Percentiles rank a stretch among this genome's conserved stretches.
phyloP scores from a whole-genome alignment of 2,888 invertebrate genomes.

The Euphydryas editha region DNA sequence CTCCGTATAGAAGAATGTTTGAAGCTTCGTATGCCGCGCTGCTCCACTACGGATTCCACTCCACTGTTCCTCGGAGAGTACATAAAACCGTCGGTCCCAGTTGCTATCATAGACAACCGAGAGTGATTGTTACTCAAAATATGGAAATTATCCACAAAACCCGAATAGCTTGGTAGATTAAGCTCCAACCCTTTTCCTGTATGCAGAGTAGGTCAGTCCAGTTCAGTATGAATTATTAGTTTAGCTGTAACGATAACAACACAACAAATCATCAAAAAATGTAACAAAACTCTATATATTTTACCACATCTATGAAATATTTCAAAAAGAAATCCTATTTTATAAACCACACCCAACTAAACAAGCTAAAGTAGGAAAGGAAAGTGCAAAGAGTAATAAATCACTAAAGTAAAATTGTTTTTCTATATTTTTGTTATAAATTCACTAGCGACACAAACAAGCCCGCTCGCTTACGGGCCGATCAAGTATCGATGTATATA shows the following conservation, averaged over 20 bases:
- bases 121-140: no score
- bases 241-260: neutral
- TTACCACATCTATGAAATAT: neutral
- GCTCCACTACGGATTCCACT: neutral
- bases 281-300: neutral
- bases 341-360: neutral
- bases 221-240: no score
- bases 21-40: no score
- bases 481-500: conserved; percentile 57
- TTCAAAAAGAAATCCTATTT: neutral
- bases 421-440: conserved; percentile 14
- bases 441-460: conserved; percentile 54
- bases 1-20: no score
- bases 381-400: conserved; percentile 19
- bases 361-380: conserved; percentile 16
- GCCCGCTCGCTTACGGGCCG: conserved; percentile 69
- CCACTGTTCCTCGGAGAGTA: no score
- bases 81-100: no score
- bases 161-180: no score
- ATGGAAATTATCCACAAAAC: no score
- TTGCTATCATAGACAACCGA: no score
- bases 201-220: no score
- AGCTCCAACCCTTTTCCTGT: no score
- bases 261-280: neutral
- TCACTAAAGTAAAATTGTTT: conserved; percentile 45